These are phyloP conservation scores for Pyrgilauda ruficollis DNA, from an alignment of 2,113 vertebrate genomes.

Conservation along the genomic window DNA sequence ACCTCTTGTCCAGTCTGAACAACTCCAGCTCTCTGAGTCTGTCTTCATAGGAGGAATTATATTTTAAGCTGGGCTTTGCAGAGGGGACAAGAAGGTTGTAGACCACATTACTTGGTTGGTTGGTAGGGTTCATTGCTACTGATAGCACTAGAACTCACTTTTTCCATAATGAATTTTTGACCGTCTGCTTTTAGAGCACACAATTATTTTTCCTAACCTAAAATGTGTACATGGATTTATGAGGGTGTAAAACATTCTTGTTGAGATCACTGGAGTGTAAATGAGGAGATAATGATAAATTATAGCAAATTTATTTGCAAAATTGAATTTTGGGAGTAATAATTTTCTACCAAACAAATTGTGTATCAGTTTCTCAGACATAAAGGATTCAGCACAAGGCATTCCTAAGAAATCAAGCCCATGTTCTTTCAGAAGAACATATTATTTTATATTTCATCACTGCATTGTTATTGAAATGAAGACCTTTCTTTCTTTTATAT, in stretches of 20 bases:
- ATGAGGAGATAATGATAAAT: not conserved
- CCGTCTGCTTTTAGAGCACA: not conserved
- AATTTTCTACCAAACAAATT: not conserved
- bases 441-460: not conserved
- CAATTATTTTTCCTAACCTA: not conserved
- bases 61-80: not conserved
- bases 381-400: not conserved
- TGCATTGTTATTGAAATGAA: not conserved
- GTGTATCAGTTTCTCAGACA: not conserved
- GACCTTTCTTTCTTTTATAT: not conserved
- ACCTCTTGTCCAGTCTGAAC: not conserved
- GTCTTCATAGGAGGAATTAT: not conserved
- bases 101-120: rapidly evolving
- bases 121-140: not conserved
- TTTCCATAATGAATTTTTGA: not conserved
- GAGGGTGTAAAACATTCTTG: not conserved
- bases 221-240: not conserved
- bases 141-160: not conserved
- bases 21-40: not conserved
- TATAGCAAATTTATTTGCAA: not conserved
- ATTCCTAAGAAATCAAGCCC: not conserved
- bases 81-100: not conserved
- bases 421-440: not conserved
- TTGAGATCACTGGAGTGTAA: not conserved
- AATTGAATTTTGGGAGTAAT: not conserved